Percentiles rank a stretch among this genome's conserved stretches.
phyloP scores from a whole-genome alignment of 1,140 invertebrate genomes.

The Pantala flavescens region DNA sequence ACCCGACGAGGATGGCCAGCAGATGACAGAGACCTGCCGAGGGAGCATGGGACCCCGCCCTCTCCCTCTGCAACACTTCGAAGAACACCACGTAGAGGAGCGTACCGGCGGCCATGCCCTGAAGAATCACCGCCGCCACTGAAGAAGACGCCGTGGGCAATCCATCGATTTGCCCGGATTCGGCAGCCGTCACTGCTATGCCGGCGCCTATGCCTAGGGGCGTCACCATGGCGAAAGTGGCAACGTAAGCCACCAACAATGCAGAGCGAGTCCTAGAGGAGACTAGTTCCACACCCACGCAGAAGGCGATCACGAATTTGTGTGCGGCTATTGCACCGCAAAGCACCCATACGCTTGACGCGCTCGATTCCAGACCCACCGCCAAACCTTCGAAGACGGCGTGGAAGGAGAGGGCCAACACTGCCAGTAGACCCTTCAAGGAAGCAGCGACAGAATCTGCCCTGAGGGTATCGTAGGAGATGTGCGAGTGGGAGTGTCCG shows the following conservation, averaged over 20 bases:
- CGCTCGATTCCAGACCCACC: slow-evolving; percentile 58
- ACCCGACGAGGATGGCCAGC: slow-evolving; percentile 58
- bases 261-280: slow-evolving; percentile 47
- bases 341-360: slow-evolving; percentile 51
- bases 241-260: slow-evolving; percentile 47
- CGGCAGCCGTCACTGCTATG: slow-evolving; percentile 30
- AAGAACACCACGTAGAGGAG: slow-evolving; percentile 85
- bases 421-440: slow-evolving; percentile 50
- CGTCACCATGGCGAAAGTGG: slow-evolving; percentile 53
- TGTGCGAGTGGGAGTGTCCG: slow-evolving; percentile 13
- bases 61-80: slow-evolving; percentile 71
- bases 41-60: slow-evolving; percentile 50
- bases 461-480: slow-evolving; percentile 3
- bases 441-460: slow-evolving; percentile 32
- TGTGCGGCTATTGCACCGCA: slow-evolving; percentile 63
- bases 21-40: slow-evolving; percentile 58
- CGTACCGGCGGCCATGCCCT: slow-evolving; percentile 77
- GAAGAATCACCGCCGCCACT: slow-evolving; percentile 42
- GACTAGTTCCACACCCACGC: slow-evolving; percentile 54
- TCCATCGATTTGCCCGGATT: not conserved
- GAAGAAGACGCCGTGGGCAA: slow-evolving; percentile 11
- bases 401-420: slow-evolving; percentile 68
- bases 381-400: slow-evolving; percentile 73
- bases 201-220: slow-evolving; percentile 58
- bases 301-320: slow-evolving; percentile 62